Evolutionary conservation across 2,113 vertebrate species (phyloP), one percentile per base, ranked within the genome.

Genomic region (Gobius niger): DNA sequence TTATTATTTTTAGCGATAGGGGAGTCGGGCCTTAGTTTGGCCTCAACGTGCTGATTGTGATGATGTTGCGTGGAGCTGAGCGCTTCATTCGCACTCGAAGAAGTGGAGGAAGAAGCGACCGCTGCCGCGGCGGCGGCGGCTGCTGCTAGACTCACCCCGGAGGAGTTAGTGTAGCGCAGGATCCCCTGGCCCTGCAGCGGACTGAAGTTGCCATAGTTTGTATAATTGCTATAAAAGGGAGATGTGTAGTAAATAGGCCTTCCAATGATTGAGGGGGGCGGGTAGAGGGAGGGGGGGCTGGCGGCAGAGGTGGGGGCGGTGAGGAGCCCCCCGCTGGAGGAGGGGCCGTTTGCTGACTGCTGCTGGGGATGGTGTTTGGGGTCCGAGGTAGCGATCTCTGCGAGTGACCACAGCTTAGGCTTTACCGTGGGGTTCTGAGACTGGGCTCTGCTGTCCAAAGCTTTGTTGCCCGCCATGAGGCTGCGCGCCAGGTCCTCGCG

Each of bases 321-420:
- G 14, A 96, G 90, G 65, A 93, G 92, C 62, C 90, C 91, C n/a
- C 88, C 78, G 2, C 90, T 86, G 0, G 93, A 88, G 0, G 94
- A 87, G 84, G 87, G 92, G 84, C 93, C 93, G 41, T 81, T 91
- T 0, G 76, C 72, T 71, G 9, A 42, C 44, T 63, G 61, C 61
- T 63, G 61, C 61, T 63, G 52, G 18, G n/a, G 52, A 18, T 54
- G 52, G 18, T 54, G 61, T 90, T 98, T 98, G 87, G 93, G 92
- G 94, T 98, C 97, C 91, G 97, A 99, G 70, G 97, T 99, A 90
- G 97, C 97, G 72, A 99, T 99, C 90, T 99, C 97, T 50, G 96
- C 97, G 89, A 98, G 93, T 10, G 97, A 98, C 96, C 96, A 99
- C 61, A 98, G 90, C 76, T 98, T 98, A 85, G 97, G 96, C 73